Evolutionary conservation across 2,888 invertebrate genomes (phyloP).

Genomic region (Drosophila aldrichi): DNA sequence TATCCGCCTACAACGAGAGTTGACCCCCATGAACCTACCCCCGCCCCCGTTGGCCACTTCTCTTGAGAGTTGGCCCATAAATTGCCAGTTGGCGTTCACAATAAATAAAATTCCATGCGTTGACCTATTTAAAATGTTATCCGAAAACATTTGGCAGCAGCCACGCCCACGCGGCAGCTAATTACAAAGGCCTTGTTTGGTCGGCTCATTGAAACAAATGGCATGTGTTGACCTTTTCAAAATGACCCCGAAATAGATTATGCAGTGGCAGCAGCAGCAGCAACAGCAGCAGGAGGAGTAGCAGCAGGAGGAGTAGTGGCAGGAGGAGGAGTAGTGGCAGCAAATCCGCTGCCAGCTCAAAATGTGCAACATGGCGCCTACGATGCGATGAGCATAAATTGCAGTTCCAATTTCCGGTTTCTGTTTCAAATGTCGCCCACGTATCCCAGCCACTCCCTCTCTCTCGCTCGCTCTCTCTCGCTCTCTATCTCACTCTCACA

Average conservation of each 20-base stretch:
- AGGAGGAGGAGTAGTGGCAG: conserved; percentile 9
- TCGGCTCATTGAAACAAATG: conserved; percentile 59
- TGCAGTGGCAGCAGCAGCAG: conserved; percentile 44
- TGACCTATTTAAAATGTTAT: conserved; percentile 61
- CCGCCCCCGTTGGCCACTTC: not conserved
- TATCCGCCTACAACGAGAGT: conserved; percentile 22
- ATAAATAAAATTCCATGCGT: conserved; percentile 61
- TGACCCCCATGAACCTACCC: not conserved
- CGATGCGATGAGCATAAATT: conserved; percentile 72
- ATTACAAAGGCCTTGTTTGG: conserved; percentile 40
- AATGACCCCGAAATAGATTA: conserved; percentile 75
- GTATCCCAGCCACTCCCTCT: conserved; percentile 10
- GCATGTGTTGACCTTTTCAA: conserved; percentile 72
- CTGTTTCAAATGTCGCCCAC: conserved; percentile 71
- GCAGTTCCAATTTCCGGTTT: conserved; percentile 76
- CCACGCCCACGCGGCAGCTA: conserved; percentile 31
- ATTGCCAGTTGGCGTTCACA: conserved; percentile 46
- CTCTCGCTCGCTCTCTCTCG: not conserved
- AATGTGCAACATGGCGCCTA: conserved; percentile 60
- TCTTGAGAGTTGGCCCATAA: conserved; percentile 27
- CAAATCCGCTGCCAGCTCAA: conserved; percentile 41
- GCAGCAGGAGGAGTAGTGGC: not conserved
- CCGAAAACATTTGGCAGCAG: conserved; percentile 33
- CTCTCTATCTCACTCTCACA: not conserved
- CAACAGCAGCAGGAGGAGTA: conserved; percentile 17